Base-by-base conservation (phyloP, 64 coral and sea anemone genomes). In the Cladopsammia gracilis region DNA sequence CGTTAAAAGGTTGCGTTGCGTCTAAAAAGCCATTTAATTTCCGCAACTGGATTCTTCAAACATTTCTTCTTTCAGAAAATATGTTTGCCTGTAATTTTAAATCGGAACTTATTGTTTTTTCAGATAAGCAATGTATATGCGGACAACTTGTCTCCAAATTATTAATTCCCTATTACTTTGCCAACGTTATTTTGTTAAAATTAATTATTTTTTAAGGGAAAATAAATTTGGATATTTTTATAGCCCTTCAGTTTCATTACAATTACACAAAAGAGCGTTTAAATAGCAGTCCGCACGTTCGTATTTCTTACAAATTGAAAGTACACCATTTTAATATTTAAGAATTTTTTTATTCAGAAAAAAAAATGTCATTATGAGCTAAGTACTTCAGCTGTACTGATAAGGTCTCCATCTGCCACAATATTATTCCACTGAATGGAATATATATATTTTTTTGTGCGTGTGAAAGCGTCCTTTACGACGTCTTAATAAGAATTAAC, bases 361-460 rank as follows among this genome's bases (percentile, higher is more conserved):
- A 7, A 54, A 56, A 56, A 56, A 56, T 12, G 53, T 7, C 3
- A 56, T 56, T 56, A 56, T 56, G 53, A 43, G 44, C 0, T 4
- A 73, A 73, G 22, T 70, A n/a, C 67, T 70, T 25, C 67, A 70
- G 20, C 25, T 70, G 23, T 26, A 26, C n/a, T 19, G 77, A 80
- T 80, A 80, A 77, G 75, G 12, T 49, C 7, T 57, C 48, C 48
- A 56, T 77, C 75, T 56, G 72, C 15, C 67, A 70, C 67, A 13
- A 70, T 70, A 49, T 49, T n/a, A 46, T 47, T 75, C 47, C 72
- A 48, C 46, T 75, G 47, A 18, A 48, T 15, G 6, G 12, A 56
- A 18, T 48, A 19, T 34, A 34, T 34, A 34, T 34, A 1, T 34
- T 34, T 34, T 6, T 46, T n/a, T n/a, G n/a, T n/a, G n/a, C n/a